Conservation (phyloP, 30 jellyfish, hydroid and myxozoan species). For the Clytia hemisphaerica region DNA sequence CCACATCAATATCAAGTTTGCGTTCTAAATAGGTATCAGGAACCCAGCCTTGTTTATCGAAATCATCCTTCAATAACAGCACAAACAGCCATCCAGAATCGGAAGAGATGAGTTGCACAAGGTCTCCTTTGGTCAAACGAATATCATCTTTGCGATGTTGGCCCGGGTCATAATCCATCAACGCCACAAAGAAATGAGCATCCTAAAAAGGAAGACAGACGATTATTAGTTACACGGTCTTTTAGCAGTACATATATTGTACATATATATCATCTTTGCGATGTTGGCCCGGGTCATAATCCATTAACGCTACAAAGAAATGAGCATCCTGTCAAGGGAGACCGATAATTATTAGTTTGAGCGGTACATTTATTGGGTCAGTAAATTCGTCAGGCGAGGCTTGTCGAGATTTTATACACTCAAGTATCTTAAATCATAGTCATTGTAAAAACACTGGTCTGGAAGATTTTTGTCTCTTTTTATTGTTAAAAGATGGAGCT, state of each 20-base stretch:
- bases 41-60: constrained; percentile 82
- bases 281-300: constrained; percentile 48
- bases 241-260: too few relatives aligned
- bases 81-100: constrained; percentile 92
- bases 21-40: constrained; percentile 78
- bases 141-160: constrained; percentile 42
- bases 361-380: too few relatives aligned
- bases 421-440: too few relatives aligned
- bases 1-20: constrained; percentile 46
- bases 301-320: constrained; percentile 56
- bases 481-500: too few relatives aligned
- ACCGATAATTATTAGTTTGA: too few relatives aligned
- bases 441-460: too few relatives aligned
- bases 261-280: constrained; percentile 45
- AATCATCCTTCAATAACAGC: constrained; percentile 44
- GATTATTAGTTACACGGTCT: too few relatives aligned
- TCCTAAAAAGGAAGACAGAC: constrained; percentile 31
- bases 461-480: too few relatives aligned
- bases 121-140: constrained; percentile 55
- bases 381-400: too few relatives aligned
- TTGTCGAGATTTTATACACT: too few relatives aligned
- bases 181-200: constrained; percentile 49
- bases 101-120: constrained; percentile 70
- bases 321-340: constrained; percentile 72
- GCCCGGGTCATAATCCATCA: constrained; percentile 64